Evolutionary conservation across 1,140 invertebrate species (phyloP).

Genomic region (Stegodyphus dumicola): DNA sequence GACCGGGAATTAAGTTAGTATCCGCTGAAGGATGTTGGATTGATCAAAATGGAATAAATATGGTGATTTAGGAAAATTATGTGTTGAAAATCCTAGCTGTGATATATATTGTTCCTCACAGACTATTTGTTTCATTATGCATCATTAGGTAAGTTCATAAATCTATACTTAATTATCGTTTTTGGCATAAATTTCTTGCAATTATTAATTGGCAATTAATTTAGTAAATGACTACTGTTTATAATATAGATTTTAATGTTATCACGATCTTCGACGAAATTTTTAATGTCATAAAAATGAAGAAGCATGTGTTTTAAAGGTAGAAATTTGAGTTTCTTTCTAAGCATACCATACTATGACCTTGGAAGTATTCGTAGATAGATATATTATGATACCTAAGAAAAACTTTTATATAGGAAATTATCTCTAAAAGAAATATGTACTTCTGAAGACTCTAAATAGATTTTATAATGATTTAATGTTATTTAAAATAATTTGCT

Average conservation of each 20-base stretch:
- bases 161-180: neutral
- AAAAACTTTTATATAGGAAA: no score
- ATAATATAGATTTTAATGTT: neutral
- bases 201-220: neutral
- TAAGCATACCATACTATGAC: no score
- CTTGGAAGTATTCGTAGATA: no score
- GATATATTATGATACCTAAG: no score
- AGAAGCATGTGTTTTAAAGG: neutral
- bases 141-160: neutral
- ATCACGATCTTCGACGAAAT: neutral
- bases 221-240: neutral
- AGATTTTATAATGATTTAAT: no score
- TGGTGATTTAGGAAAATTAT: neutral
- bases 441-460: no score
- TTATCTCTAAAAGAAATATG: no score
- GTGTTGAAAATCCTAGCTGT: conserved; percentile 18
- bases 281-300: neutral
- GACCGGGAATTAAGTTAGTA: neutral
- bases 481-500: no score
- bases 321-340: no score
- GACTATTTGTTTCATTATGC: neutral
- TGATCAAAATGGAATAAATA: neutral
- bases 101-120: conserved; percentile 27
- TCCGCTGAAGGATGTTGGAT: neutral
- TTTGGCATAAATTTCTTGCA: neutral